These are phyloP conservation scores for Acropora tenuis DNA, from an alignment of 64 coral and sea anemone species.

Conservation along the genomic window DNA sequence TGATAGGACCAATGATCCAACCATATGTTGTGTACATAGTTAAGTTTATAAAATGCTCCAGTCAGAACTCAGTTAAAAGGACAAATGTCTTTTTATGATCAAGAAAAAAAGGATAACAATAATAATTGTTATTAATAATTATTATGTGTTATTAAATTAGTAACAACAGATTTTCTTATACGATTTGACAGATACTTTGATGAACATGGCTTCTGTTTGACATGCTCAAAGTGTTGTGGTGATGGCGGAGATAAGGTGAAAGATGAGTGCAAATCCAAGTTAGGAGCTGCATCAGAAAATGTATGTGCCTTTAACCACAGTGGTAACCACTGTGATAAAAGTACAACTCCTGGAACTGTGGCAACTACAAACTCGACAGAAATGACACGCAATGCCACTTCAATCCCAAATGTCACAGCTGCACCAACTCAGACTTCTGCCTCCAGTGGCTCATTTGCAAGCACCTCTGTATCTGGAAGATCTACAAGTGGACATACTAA, in stretches of 20 bases:
- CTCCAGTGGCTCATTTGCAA: not conserved
- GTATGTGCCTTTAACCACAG: slow-evolving; percentile 22
- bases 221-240: slow-evolving; percentile 64
- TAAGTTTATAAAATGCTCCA: too few relatives aligned
- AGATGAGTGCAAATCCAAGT: slow-evolving; percentile 26
- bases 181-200: slow-evolving; percentile 13
- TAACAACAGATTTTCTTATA: not conserved
- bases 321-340: not conserved
- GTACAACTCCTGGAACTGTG: not conserved
- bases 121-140: too few relatives aligned
- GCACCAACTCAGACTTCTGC: not conserved
- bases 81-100: too few relatives aligned
- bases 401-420: not conserved
- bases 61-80: too few relatives aligned
- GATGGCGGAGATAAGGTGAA: slow-evolving; percentile 29
- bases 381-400: not conserved
- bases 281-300: not conserved
- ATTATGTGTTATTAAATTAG: too few relatives aligned
- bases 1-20: too few relatives aligned
- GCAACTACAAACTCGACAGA: not conserved
- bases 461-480: not conserved
- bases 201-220: not conserved
- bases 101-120: too few relatives aligned
- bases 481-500: not conserved
- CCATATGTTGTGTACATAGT: too few relatives aligned